Evolutionary conservation across 2,113 vertebrate genomes (phyloP), one percentile per base, ranked within the genome.

Genomic region (Microtus montanus): DNA sequence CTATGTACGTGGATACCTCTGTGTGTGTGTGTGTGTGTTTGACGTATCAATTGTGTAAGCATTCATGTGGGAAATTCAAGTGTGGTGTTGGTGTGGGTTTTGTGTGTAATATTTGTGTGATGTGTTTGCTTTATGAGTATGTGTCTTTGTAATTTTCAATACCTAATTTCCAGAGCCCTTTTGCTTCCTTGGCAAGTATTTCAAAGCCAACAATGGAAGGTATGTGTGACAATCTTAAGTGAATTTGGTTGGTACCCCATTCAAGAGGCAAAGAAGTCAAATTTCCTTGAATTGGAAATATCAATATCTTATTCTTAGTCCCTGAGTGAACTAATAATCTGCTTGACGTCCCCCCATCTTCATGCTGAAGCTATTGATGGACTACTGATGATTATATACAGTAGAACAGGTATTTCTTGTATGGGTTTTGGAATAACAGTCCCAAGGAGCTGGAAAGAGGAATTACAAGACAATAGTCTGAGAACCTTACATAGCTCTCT

Each of bases 201-300:
- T 71, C 52, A 84, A n/a, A 84, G 35, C 7, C 41, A 64, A 33
- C 74, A 9, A 73, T 93, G 58, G 73, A 64, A 78, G 74, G 6
- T 49, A 3, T 87, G 71, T n/a, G 24, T 86, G 52, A 41, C 2
- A 70, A 93, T 41, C 8, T 74, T 74, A 90, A 86, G 74, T 73
- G n/a, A 44, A 17, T 68, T 93, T 58, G 5, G 47, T 84, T 17
- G 44, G 4, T 87, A 3, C 19, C 14, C 66, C 44, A 90, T 30
- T 64, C 64, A 92, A 90, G 89, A 85, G 35, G 20, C 7, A 38
- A 94, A 79, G 70, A 88, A 91, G 22, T 49, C 49, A 93, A 41
- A 71, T 94, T 49, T 90, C 88, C 80, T 80, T 87, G 80, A 92
- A 95, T 47, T 90, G 41, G 82, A 94, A 96, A 91, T n/a, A 94